Base-by-base conservation (phyloP, 2,797 vertebrate genomes). In the Tadarida brasiliensis region DNA sequence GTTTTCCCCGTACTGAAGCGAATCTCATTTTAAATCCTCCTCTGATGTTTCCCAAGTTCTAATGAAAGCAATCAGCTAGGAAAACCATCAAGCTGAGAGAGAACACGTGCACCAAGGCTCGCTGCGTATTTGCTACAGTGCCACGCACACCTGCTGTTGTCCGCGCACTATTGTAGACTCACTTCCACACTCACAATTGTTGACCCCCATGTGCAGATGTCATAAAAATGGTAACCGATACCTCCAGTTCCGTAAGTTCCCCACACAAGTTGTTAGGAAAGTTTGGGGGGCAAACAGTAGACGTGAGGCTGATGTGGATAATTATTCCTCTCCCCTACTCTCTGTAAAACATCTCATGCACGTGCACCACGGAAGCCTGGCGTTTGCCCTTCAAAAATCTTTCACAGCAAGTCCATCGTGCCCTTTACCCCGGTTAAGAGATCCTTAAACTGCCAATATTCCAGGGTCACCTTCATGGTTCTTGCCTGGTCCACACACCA, bases 21-120 rank as follows among this genome's bases (percentile, higher is more conserved):
- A 92, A 83, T 90, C 89, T 92, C 90, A 94, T 95, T 97, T 93
- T 71, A 90, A 96, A 80, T 89, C 71, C 59, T 88, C n/a, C 84
- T 97, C 61, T 96, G 95, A 89, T 94, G 57, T 59, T 51, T 92
- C 70, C 85, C 28, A 77, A 90, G 78, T 59, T 70, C 68, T 90
- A 96, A 96, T 94, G 94, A 94, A 95, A 94, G 93, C 88, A 90
- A 88, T 95, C 93, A 92, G 88, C 87, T 94, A 57, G 89, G 78
- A 74, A 94, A 88, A 76, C 65, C 90, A 77, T 88, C 76, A 84
- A 78, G 30, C 78, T 2, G 51, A 94, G 93, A 89, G 63, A 16
- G 54, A 77, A 91, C 91, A 92, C 81, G 92, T 89, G 96, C 89
- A 1, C 81, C 17, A 3, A 26, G 35, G 35, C 81, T 80, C 10